Percentiles rank a stretch among this genome's conserved stretches.
These are phyloP conservation scores for Xestoiulus laeticollis DNA, from an alignment of 2,888 invertebrate genomes.

Conservation along the genomic window DNA sequence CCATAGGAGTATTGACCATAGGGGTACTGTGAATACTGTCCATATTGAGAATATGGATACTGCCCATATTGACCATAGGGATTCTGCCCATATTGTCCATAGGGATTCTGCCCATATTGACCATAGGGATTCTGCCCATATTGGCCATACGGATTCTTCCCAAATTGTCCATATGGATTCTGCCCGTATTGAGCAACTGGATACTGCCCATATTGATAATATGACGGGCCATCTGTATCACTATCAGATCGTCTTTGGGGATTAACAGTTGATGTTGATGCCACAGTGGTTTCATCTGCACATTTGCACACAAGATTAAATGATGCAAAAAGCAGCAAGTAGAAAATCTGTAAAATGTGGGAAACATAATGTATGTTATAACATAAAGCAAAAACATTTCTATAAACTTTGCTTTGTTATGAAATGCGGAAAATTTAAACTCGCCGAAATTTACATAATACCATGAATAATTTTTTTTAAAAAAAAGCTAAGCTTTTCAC, in stretches of 20 bases:
- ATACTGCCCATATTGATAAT: not conserved
- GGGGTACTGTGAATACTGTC: not conserved
- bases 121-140: not conserved
- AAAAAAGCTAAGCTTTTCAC: too few species aligned
- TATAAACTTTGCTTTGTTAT: too few species aligned
- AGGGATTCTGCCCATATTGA: not conserved
- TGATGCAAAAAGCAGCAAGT: not conserved
- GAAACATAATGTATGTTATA: too few species aligned
- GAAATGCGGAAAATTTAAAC: not conserved
- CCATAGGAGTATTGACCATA: not conserved
- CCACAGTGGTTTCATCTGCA: not conserved
- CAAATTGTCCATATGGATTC: not conserved
- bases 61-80: not conserved
- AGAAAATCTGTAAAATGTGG: not conserved
- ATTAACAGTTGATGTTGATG: not conserved
- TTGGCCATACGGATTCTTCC: not conserved
- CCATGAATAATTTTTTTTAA: too few species aligned
- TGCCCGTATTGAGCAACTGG: not conserved
- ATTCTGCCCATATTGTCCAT: not conserved
- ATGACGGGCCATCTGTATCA: not conserved
- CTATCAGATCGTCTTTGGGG: not conserved
- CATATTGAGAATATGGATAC: not conserved
- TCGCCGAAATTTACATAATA: too few species aligned
- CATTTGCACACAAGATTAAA: not conserved
- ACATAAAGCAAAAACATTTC: too few species aligned